Base-by-base conservation (phyloP, 1,140 invertebrate genomes). In the Thaumetopoea pityocampa region DNA sequence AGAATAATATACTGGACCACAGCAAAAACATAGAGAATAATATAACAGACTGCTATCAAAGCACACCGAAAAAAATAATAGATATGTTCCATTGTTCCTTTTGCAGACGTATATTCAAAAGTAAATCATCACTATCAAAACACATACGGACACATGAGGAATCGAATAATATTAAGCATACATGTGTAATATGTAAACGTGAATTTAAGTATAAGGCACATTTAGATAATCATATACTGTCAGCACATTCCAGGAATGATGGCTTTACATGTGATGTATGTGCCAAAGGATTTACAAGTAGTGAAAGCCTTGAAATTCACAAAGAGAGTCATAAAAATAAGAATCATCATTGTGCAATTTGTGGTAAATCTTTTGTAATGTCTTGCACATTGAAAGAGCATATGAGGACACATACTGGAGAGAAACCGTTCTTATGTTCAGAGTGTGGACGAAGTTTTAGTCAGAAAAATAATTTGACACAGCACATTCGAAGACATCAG, bases 261-360 rank as follows among this genome's bases (percentile, higher is more conserved):
- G 72, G 68, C 0, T 72, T 65, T 15, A 65, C 46, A 2, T 85
- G 83, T 29, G 58, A 72, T 1, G 51, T 58, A 1, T 85, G 83
- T 30, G 36, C 33, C 2, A 70, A 69, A 43, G 67, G 47, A n/a
- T 85, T 84, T 33, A 40, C 65, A 0, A 68, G 60, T 7, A 53
- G 76, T 53, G 67, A 78, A 18, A 67, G 54, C 23, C 47, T 84
- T 7, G 46, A 77, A 6, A 51, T 56, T 1, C 79, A 85, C 28
- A 53, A 60, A 30, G 66, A 80, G 53, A 61, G 72, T 5, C 88
- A 89, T 51, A 85, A 84, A 38, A 67, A 84, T 0, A 85, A 88
- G 14, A 87, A 87, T 17, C 88, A 90, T 53, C 77, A 86, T 10
- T 91, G 89, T 57, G 66, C 77, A 4, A 61, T 86, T 5, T 91